Evolutionary conservation across 37 sponge, comb jelly and placozoan genomes (phyloP), one percentile per base, ranked within the genome.

Genomic region (Halisarca cf. caerulea): DNA sequence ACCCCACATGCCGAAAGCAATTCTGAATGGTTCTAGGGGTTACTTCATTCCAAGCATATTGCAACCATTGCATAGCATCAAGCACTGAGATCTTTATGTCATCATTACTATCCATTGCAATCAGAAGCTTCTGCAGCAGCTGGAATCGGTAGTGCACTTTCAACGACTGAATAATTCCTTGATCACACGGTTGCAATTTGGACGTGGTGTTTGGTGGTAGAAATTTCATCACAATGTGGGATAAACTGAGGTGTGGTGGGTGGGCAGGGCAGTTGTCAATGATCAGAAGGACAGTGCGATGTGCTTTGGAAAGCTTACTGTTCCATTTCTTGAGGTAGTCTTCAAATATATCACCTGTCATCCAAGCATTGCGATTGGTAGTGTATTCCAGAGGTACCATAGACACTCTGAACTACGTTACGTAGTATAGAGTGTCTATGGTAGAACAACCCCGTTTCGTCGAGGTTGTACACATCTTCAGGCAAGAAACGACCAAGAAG

Each of bases 191-290:
- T 27, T 83, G 84, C 8, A 54, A 60, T 59, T 58, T 81, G 8
- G 61, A 33, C 11, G 82, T 81, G 47, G 82, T 83, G 57, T 83
- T 83, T 7, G 51, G 51, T 40, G 84, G 84, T 35, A 83, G 23
- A 43, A 66, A 66, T 30, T 66, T 60, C 25, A 81, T 9, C 6
- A 32, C 54, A 32, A 79, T 33, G 58, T 79, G 44, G 20, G 43
- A 79, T 53, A 32, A 51, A 9, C 54, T 53, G 21, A 33, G 58
- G 5, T 20, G 5, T 33, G 55, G 55, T 60, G 61, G 41, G 41
- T 83, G 84, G 20, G 72, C 84, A 68, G 84, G 4, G 39, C 70
- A 83, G 72, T 83, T 83, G 54, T 83, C 84, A 17, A 83, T 33
- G 71, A 83, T 41, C 21, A 83, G 38, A 24, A 69, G 34, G 28